These are phyloP conservation scores for Troilus luridus DNA, from an alignment of 2,888 invertebrate genomes.

Conservation along the genomic window DNA sequence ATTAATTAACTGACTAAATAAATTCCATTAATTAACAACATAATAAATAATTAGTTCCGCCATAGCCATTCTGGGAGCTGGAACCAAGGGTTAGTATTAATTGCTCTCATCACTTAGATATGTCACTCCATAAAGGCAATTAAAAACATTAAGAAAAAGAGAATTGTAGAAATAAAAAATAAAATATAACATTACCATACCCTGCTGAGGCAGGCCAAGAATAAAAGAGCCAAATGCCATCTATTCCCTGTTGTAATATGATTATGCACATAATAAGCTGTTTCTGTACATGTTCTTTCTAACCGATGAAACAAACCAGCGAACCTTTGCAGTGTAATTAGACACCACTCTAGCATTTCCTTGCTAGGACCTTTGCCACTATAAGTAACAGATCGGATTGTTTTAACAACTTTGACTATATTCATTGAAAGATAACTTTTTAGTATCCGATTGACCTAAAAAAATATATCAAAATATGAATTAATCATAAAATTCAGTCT, in stretches of 20 bases:
- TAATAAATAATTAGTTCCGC: too few species aligned
- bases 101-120: too few species aligned
- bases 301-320: conserved; percentile 46
- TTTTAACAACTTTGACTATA: neutral
- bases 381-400: neutral
- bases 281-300: conserved; percentile 23
- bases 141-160: neutral
- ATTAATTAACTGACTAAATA: too few species aligned
- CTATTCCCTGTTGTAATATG: conserved; percentile 48
- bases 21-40: too few species aligned
- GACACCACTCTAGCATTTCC: conserved; percentile 47
- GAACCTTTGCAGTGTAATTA: conserved; percentile 43
- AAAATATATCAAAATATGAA: neutral
- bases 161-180: neutral
- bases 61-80: too few species aligned
- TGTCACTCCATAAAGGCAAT: neutral
- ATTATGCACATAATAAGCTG: conserved; percentile 34
- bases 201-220: conserved; percentile 52
- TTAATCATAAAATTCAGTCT: too few species aligned
- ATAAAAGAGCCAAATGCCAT: conserved; percentile 46
- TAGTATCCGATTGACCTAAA: conserved; percentile 6
- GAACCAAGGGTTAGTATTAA: too few species aligned
- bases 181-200: conserved; percentile 48
- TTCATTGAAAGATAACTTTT: conserved; percentile 40
- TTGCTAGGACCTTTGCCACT: conserved; percentile 20